A percentile compares a stretch with the other conserved stretches of the same genome.
Evolutionary conservation across 2,888 invertebrate genomes (phyloP).

Genomic region (Diachrysia chrysitis): DNA sequence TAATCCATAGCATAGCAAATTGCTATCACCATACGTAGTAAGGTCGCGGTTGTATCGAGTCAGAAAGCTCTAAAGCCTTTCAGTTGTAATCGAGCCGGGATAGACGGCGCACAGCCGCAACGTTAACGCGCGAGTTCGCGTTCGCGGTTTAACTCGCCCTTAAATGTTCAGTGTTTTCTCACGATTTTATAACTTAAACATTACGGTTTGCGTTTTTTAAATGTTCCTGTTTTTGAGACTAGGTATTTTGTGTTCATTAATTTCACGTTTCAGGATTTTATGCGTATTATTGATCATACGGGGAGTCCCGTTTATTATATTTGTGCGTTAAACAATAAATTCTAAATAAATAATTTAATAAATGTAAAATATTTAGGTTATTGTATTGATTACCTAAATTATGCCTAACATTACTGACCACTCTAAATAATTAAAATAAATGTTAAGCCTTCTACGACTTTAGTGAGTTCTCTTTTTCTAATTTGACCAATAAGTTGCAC

Average conservation of each 20-base stretch:
- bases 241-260: background rate
- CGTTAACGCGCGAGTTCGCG: constrained; percentile 55
- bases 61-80: constrained; percentile 61
- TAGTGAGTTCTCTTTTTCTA: no score
- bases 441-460: no score
- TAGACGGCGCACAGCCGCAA: constrained; percentile 49
- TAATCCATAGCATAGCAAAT: constrained; percentile 9
- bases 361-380: background rate
- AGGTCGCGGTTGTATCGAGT: constrained; percentile 46
- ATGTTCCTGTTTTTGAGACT: constrained; percentile 14
- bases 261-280: background rate
- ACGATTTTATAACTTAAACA: constrained; percentile 44
- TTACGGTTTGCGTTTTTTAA: constrained; percentile 45
- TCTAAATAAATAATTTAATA: background rate
- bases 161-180: constrained; percentile 49
- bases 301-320: background rate
- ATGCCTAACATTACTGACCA: background rate
- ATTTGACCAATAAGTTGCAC: no score
- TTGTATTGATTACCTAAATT: background rate
- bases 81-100: constrained; percentile 63
- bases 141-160: constrained; percentile 44
- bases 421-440: background rate
- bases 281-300: background rate
- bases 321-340: background rate
- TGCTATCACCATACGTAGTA: constrained; percentile 55